Evolutionary conservation across 2,888 invertebrate species (phyloP), one percentile per base, ranked within the genome.

Genomic region (Athalia rosae): DNA sequence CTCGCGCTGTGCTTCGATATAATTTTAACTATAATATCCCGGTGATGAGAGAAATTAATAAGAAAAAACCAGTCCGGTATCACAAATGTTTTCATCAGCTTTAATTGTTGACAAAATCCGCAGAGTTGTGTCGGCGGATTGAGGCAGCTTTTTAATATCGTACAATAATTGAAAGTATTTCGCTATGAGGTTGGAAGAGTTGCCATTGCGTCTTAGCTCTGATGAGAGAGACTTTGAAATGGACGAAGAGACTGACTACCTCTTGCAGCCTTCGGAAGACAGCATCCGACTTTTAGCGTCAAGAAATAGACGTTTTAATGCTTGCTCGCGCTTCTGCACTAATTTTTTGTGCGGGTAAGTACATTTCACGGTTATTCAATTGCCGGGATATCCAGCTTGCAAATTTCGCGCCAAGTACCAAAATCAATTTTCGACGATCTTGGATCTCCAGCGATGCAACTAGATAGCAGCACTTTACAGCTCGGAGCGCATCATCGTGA

Each of bases 181-280:
- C 82, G 83, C 76, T 80, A 89, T 89, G 89, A 88, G 89, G 86
- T 83, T 89, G 82, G 89, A 89, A 81, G 89, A 89, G 81, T 85
- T 89, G 89, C 89, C 89, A 81, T 78, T 89, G 79, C 85, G 88
- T 78, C 83, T 89, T 56, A 89, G 87, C 82, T 80, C 88, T 61
- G 89, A 90, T 66, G 89, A 90, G 84, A 88, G 86, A 81, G 87
- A 89, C 82, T 89, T 89, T 83, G 89, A 90, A 83, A 89, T 90
- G 89, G 89, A 89, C 80, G 89, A 89, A 77, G 89, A 90, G 79
- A 89, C 89, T 0, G 89, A 90, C 79, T 89, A 89, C 83, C 85
- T 90, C 66, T 83, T 90, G 45, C 89, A 88, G 47, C 86, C 89
- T 4, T 83, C 84, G 64, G 89, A 88, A 78, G 89, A 87, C 62